phyloP scores from a whole-genome alignment of 2,113 vertebrate genomes.

The Taxidea taxus region DNA sequence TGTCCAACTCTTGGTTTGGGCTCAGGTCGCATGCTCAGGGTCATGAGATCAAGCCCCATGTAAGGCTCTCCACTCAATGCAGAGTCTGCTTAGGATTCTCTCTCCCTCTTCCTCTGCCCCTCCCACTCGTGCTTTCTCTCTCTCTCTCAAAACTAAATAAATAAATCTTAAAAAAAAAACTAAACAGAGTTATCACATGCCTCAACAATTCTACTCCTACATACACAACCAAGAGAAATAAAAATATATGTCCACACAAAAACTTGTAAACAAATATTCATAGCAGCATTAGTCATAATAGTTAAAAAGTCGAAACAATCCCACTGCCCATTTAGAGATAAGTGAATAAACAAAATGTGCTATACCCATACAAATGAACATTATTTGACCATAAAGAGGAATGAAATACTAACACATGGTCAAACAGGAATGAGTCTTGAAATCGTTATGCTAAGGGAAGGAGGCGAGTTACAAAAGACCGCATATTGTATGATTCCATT shows the following conservation, averaged over 20 bases:
- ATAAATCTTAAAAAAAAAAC: background rate
- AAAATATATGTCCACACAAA: background rate
- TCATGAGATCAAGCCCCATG: background rate
- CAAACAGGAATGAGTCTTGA: background rate
- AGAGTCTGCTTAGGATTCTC: background rate
- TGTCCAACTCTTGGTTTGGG: background rate
- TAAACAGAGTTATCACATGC: background rate
- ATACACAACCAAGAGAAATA: background rate
- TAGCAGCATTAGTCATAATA: background rate
- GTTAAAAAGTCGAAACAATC: background rate
- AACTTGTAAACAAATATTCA: background rate
- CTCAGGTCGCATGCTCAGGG: background rate
- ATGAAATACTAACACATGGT: background rate
- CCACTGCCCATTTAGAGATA: background rate
- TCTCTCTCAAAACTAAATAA: background rate
- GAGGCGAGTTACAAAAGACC: background rate
- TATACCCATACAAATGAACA: background rate
- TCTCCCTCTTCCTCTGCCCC: background rate
- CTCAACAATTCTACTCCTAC: background rate
- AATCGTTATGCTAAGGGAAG: background rate
- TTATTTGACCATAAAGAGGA: background rate
- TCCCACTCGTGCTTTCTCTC: background rate
- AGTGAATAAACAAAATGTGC: slow-evolving; percentile 6
- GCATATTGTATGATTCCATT: background rate
- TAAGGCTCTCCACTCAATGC: background rate